A percentile compares a stretch with the other conserved stretches of the same genome.
phyloP scores from a whole-genome alignment of 2,797 vertebrate genomes.

The Bradypodion pumilum region DNA sequence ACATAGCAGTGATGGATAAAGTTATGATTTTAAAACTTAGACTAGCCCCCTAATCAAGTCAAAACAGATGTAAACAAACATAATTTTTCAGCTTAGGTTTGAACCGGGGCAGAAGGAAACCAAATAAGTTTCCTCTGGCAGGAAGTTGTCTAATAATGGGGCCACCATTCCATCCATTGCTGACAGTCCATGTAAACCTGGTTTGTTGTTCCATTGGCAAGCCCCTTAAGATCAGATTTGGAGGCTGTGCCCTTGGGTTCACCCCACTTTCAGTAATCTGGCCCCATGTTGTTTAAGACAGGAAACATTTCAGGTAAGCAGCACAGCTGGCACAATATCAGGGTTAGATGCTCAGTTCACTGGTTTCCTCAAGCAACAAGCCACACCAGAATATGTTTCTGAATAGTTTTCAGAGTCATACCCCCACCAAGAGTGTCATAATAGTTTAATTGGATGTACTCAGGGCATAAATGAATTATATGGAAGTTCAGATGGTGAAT shows the following conservation, averaged over 20 bases:
- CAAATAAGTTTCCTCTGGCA: neutral
- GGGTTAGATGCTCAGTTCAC: neutral
- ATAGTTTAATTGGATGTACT: neutral
- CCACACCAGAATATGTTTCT: neutral
- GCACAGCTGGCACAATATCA: neutral
- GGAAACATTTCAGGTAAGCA: neutral
- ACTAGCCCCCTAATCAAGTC: neutral
- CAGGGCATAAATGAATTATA: neutral
- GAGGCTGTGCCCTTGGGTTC: neutral
- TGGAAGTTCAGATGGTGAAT: neutral
- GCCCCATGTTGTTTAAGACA: neutral
- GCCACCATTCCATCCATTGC: neutral
- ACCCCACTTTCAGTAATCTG: neutral
- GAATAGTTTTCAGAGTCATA: neutral
- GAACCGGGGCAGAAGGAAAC: neutral
- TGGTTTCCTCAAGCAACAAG: neutral
- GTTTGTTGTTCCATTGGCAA: too few species aligned
- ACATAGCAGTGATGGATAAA: neutral
- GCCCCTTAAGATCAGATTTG: neutral
- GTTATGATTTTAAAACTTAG: neutral
- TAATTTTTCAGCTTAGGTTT: neutral
- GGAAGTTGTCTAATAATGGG: neutral
- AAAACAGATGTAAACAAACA: neutral
- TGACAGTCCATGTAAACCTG: neutral
- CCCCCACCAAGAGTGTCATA: neutral